phyloP scores from a whole-genome alignment of 2,797 vertebrate species.

The Takifugu ocellatus region DNA sequence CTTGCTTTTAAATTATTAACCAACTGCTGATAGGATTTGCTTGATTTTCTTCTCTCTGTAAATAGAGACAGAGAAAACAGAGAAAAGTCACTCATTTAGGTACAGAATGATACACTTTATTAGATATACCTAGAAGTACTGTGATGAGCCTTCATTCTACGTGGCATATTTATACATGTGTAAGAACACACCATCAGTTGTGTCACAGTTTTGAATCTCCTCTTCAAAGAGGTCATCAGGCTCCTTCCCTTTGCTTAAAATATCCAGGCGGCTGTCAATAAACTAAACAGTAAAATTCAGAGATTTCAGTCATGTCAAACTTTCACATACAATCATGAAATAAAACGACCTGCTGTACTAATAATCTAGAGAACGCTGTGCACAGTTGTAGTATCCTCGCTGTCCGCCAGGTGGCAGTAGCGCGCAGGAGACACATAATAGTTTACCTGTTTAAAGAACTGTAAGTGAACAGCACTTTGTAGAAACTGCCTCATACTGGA shows the following conservation, averaged over 20 bases:
- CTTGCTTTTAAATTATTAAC: constrained; percentile 85
- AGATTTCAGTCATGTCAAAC: background rate
- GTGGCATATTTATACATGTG: no score
- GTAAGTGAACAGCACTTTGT: constrained; percentile 81
- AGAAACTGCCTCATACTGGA: constrained; percentile 80
- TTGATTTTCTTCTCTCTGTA: constrained; percentile 72
- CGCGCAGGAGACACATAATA: rapidly evolving
- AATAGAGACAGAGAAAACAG: constrained; percentile 1
- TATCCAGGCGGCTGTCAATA: constrained; percentile 82
- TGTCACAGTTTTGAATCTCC: constrained; percentile 75
- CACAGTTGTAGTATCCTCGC: background rate
- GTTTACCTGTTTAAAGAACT: constrained; percentile 88
- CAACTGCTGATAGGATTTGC: constrained; percentile 82
- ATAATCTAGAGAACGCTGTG: background rate
- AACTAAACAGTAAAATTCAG: constrained; percentile 69
- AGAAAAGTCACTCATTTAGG: background rate
- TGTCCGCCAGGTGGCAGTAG: constrained; percentile 41
- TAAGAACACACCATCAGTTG: constrained; percentile 69
- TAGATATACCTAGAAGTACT: no score
- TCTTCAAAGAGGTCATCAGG: constrained; percentile 87
- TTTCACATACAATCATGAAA: background rate
- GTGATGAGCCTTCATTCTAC: no score
- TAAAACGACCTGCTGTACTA: background rate
- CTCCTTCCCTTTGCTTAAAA: constrained; percentile 77
- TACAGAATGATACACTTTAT: constrained; percentile 24